These are phyloP conservation scores for Axis porcinus DNA, from an alignment of 2,113 vertebrate genomes.

Conservation along the genomic window DNA sequence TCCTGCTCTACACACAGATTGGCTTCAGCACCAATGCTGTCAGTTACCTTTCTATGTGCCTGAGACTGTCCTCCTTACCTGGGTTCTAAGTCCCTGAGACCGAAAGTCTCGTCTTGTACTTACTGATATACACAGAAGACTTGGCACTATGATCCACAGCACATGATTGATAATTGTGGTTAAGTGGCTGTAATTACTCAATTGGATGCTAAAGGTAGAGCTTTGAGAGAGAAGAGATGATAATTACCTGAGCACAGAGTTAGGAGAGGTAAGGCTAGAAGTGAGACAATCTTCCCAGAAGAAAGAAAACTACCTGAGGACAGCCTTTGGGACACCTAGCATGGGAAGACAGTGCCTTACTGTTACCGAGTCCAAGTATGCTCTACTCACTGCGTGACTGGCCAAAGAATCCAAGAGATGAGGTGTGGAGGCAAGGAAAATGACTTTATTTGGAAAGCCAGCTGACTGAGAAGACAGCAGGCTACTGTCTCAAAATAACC, in stretches of 20 bases:
- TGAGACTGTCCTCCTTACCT: neutral
- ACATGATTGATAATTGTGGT: neutral
- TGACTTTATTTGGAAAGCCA: neutral
- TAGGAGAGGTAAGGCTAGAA: neutral
- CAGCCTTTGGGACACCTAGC: neutral
- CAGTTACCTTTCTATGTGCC: neutral
- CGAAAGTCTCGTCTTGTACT: neutral
- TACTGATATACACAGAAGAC: neutral
- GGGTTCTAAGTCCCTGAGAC: neutral
- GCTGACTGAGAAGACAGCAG: neutral
- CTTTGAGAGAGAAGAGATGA: neutral
- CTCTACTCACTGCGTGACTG: neutral
- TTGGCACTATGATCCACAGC: neutral
- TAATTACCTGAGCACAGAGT: neutral
- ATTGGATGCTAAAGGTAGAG: neutral
- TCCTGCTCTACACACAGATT: neutral
- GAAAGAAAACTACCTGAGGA: neutral
- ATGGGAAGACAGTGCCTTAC: neutral
- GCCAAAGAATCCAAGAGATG: neutral
- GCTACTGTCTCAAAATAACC: neutral
- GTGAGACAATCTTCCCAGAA: neutral
- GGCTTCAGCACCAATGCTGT: neutral
- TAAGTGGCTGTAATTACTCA: neutral
- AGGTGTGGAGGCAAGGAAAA: neutral
- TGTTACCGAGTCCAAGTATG: neutral